phyloP scores from a whole-genome alignment of 2,113 vertebrate genomes.

The Mugil cephalus region DNA sequence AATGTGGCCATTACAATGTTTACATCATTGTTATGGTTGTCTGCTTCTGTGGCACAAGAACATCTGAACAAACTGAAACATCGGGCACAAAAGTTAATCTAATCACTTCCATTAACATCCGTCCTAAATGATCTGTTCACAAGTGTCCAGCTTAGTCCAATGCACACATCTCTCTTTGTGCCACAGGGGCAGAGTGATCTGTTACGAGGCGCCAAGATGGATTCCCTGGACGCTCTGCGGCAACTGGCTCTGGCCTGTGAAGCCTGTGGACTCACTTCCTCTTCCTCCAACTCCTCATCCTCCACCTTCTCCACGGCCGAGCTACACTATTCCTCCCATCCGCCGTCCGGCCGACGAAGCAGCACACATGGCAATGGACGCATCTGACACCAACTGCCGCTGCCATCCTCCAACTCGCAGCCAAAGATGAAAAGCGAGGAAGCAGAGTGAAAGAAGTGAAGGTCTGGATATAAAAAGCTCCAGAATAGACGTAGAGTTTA shows the following conservation, averaged over 20 bases:
- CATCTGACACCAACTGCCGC: slow-evolving; percentile 66
- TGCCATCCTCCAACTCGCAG: not conserved
- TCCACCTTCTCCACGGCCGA: slow-evolving; percentile 73
- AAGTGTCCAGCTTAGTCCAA: not conserved
- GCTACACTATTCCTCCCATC: slow-evolving; percentile 78
- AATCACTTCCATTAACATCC: no score
- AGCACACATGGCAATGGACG: slow-evolving; percentile 84
- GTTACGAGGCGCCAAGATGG: slow-evolving; percentile 92
- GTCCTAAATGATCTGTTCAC: no score
- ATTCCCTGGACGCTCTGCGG: slow-evolving; percentile 93
- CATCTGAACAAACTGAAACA: no score
- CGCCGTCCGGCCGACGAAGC: slow-evolving; percentile 63
- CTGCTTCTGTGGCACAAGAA: no score
- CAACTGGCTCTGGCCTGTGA: slow-evolving; percentile 95
- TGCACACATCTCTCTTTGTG: slow-evolving; percentile 41
- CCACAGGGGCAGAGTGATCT: slow-evolving; percentile 95
- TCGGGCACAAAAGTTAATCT: no score
- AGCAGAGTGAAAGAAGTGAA: not conserved
- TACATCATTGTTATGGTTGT: no score
- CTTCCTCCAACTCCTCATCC: slow-evolving; percentile 55
- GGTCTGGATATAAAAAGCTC: not conserved
- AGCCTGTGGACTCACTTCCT: slow-evolving; percentile 88
- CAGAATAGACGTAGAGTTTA: slow-evolving; percentile 15
- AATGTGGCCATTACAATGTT: no score
- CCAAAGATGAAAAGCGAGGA: slow-evolving; percentile 24